Percentiles rank a stretch among this genome's conserved stretches.
These are phyloP conservation scores for Agonopterix arenella DNA, from an alignment of 2,888 invertebrate species.

Conservation along the genomic window DNA sequence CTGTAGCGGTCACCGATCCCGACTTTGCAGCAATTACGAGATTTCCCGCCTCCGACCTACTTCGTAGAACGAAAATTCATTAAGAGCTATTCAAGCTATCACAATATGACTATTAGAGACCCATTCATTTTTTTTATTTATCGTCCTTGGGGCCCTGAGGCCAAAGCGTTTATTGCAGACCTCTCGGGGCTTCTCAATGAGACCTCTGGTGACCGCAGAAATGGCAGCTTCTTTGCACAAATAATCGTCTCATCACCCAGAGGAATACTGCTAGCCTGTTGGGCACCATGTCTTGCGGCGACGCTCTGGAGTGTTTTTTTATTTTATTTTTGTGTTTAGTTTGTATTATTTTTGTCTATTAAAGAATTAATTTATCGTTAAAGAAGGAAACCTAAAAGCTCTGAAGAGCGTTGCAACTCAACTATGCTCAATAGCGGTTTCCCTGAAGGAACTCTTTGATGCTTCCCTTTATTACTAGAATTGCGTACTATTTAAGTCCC, in stretches of 20 bases:
- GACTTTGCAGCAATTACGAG: conserved; percentile 60
- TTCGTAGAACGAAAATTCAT: conserved; percentile 67
- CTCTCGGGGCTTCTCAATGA: too few relatives aligned
- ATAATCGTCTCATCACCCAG: too few relatives aligned
- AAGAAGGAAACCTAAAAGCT: conserved; percentile 21
- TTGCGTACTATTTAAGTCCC: conserved; percentile 50
- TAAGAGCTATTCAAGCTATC: conserved; percentile 68
- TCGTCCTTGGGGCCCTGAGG: too few relatives aligned
- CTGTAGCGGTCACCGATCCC: conserved; percentile 59
- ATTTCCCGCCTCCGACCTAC: conserved; percentile 57
- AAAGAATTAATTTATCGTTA: too few relatives aligned
- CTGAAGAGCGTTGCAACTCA: conserved; percentile 17
- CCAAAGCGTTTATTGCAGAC: too few relatives aligned
- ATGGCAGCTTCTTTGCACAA: too few relatives aligned
- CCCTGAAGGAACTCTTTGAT: conserved; percentile 54
- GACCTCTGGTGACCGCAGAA: too few relatives aligned
- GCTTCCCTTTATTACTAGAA: conserved; percentile 49
- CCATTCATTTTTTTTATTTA: conserved; percentile 43
- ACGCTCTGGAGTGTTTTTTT: too few relatives aligned
- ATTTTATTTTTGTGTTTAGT: too few relatives aligned
- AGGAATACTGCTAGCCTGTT: too few relatives aligned
- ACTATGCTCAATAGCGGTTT: conserved; percentile 42
- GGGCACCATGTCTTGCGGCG: too few relatives aligned
- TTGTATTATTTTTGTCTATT: too few relatives aligned
- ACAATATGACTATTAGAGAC: conserved; percentile 65